Percentiles rank a stretch among this genome's conserved stretches.
Evolutionary conservation across 53 echinoderm and acorn worm genomes (phyloP).

Genomic region (Henricia sp.): DNA sequence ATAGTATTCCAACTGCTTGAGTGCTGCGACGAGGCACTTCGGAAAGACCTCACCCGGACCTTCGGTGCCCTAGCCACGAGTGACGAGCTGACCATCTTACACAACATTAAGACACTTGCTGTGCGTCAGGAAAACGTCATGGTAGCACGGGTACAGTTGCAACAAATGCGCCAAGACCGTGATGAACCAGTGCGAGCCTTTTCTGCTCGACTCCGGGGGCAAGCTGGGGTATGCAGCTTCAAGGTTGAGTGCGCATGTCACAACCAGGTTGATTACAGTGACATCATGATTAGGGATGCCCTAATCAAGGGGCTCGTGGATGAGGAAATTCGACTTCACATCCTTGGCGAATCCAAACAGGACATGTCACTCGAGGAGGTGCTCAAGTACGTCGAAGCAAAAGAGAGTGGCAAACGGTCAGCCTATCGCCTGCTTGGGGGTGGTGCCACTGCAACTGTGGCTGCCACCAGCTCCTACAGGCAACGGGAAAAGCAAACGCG

Average conservation of each 20-base stretch:
- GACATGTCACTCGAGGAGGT: conserved; percentile 53
- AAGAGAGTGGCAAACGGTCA: conserved; percentile 44
- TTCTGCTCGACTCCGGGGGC: conserved; percentile 18
- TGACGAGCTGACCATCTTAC: no score
- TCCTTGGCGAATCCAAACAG: conserved; percentile 47
- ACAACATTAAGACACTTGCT: no score
- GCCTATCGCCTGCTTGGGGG: conserved; percentile 9
- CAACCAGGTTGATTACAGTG: background rate
- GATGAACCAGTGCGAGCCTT: conserved; percentile 20
- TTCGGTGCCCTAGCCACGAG: no score
- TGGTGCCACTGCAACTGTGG: conserved; percentile 20
- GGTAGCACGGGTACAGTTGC: background rate
- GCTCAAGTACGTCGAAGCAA: conserved; percentile 48
- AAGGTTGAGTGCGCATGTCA: background rate
- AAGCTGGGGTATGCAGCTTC: background rate
- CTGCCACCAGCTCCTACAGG: conserved; percentile 42
- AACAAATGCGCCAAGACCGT: conserved; percentile 27
- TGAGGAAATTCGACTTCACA: conserved; percentile 64
- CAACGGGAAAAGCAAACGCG: background rate
- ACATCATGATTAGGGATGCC: conserved; percentile 16
- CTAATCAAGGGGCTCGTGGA: conserved; percentile 60
- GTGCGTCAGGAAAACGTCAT: no score
- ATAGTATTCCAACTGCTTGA: no score
- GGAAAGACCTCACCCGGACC: no score
- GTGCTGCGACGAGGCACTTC: no score